These are phyloP conservation scores for Amphipyra tragopoginis DNA, from an alignment of 2,888 invertebrate species.

Conservation along the genomic window DNA sequence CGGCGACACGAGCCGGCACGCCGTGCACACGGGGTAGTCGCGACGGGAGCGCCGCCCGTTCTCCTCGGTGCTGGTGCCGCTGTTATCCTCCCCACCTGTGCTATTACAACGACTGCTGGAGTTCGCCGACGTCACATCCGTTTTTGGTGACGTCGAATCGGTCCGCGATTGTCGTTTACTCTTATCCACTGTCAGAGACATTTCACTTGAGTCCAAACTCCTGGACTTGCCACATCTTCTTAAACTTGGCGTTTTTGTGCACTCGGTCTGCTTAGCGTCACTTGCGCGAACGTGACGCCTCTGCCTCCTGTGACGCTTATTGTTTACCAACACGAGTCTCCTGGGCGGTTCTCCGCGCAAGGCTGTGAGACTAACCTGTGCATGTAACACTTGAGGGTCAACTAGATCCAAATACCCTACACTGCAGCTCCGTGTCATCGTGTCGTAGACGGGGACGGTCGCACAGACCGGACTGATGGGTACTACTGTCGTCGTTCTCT, in stretches of 20 bases:
- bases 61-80: slow-evolving; percentile 71
- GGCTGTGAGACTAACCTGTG: slow-evolving; percentile 93
- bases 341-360: slow-evolving; percentile 94
- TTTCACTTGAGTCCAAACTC: slow-evolving; percentile 95
- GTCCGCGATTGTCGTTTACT: slow-evolving; percentile 68
- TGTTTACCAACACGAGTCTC: slow-evolving; percentile 93
- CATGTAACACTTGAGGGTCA: slow-evolving; percentile 93
- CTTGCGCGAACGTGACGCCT: slow-evolving; percentile 78
- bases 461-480: slow-evolving; percentile 91
- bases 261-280: slow-evolving; percentile 69
- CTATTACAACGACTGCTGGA: slow-evolving; percentile 71
- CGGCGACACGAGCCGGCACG: slow-evolving; percentile 71
- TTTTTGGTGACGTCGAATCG: slow-evolving; percentile 49
- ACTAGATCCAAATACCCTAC: slow-evolving; percentile 96
- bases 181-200: slow-evolving; percentile 90
- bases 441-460: slow-evolving; percentile 86
- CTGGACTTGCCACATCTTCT: slow-evolving; percentile 94
- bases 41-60: slow-evolving; percentile 62
- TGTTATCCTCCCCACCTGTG: slow-evolving; percentile 70
- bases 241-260: slow-evolving; percentile 85
- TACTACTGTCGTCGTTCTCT: slow-evolving; percentile 91
- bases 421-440: slow-evolving; percentile 96
- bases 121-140: slow-evolving; percentile 61
- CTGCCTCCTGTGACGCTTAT: slow-evolving; percentile 73
- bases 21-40: slow-evolving; percentile 71